Evolutionary conservation across 2,113 vertebrate species (phyloP), one percentile per base, ranked within the genome.

Genomic region (Serilophus lunatus): DNA sequence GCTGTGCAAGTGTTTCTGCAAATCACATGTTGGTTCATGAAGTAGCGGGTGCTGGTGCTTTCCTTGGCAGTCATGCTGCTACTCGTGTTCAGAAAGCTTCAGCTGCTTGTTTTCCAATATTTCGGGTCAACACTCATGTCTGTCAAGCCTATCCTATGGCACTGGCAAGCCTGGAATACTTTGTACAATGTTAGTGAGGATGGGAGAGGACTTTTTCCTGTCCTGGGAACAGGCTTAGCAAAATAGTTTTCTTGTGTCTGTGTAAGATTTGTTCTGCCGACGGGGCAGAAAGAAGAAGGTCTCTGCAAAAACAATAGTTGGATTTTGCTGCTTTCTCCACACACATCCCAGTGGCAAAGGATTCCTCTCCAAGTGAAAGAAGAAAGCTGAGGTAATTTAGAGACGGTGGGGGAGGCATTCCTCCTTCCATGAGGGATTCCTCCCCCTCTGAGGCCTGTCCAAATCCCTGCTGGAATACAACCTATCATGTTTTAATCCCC

Each of bases 151-250:
- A 6, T 70, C 66, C 66, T 91, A 20, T 22, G 59, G 84, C 87
- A 63, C 91, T 94, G 70, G 90, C 78, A 93, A 88, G 84, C 84
- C 78, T 96, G 84, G 94, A 92, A 86, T 91, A 47, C 50, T 92
- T 66, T 70, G 63, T 63, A 56, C 91, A 40, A 42, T 77, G 82
- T 92, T 91, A 90, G 93, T 71, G 84, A 81, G 84, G 70, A 89
- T 57, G 78, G 77, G 84, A 95, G 81, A 97, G 78, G 63, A 79
- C 84, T 85, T 90, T 20, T 80, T 82, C 54, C 84, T 91, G 75
- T 86, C 74, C 74, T 87, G 81, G 74, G 66, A 91, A 38, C 53
- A 61, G 65, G 8, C 31, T 84, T 78, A 64, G 66, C 60, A 61
- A 87, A 87, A 89, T 65, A 77, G 78, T 66, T 82, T 93, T 88